Base-by-base conservation (phyloP, 2,113 vertebrate species). In the Bujurquina vittata region DNA sequence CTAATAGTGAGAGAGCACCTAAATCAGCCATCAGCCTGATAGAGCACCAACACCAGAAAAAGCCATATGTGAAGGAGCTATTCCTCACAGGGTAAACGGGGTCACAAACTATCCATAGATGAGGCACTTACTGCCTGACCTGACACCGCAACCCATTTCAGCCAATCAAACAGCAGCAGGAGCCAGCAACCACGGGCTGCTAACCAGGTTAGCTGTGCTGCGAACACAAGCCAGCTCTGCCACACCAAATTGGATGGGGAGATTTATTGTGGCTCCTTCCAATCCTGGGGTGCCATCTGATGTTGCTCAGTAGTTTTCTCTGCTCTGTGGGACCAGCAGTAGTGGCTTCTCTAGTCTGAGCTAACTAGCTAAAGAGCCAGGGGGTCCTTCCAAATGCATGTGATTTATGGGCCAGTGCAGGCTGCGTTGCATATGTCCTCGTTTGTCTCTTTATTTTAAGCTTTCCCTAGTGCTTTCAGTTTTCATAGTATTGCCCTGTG, bases 401-500 rank as follows among this genome's bases (percentile, higher is more conserved):
- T 96, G 97, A 97, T 98, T 96, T 96, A 97, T 97, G 95, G 94
- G 90, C 94, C 89, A 90, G 88, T 89, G 95, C 87, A 90, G 93
- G 92, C 93, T 93, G 94, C 90, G 97, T 96, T 96, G 96, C 95
- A 97, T 95, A 78, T 94, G 96, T 96, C 96, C 95, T 94, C 94
- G 92, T 94, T 96, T 94, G 82, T 56, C 78, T 84, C 23, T 69
- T 80, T 56, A 96, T 96, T 95, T 95, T 95, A 89, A 94, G 87
- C 91, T 94, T 95, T 63, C 94, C 43, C 1, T 1, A 2, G 83
- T 93, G 90, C 93, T 72, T 26, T 20, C 52, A 88, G 95, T 92
- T 95, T 96, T 97, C 95, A 96, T 95, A 95, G 94, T 92, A 90
- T 92, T 85, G 87, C 90, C 84, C 93, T 94, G 69, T 93, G 87